Base-by-base conservation (phyloP, 2,797 vertebrate genomes). In the Lycodopsis pacificus region DNA sequence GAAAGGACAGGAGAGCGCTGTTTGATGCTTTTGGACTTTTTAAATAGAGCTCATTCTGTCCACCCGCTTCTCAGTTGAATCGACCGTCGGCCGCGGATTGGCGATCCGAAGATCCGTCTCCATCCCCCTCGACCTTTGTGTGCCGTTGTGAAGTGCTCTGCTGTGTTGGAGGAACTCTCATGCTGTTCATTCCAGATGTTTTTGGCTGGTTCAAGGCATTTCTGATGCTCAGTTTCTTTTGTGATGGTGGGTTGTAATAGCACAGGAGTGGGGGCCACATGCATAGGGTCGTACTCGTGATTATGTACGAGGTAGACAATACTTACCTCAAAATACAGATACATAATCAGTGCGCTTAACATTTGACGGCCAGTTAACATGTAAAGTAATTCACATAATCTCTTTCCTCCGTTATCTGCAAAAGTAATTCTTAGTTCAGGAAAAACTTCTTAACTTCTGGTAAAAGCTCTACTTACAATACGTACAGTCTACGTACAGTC, bases 151-250 rank as follows among this genome's bases (percentile, higher is more conserved):
- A 82, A 78, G 48, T 12, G 15, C 27, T 44, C 59, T 68, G 69
- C 38, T 71, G 22, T 42, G 63, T 44, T 22, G 5, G 27, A 71
- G 4, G 51, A 64, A 63, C n/a, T 68, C 13, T 5, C 15, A 53
- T 1, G 3, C n/a, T 83, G 76, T 51, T 54, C 48, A 32, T 74
- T 36, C 8, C 51, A 19, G 36, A 20, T 69, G 80, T 59, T 83
- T 76, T 86, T 88, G 80, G 70, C 85, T 81, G 83, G 80, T 81
- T 86, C 85, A 82, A 82, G 32, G 56, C 81, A 75, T 59, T 73
- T 20, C 5, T 71, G 61, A 27, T 71, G 38, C 65, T 76, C 36
- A 19, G 40, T 14, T 54, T 65, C 25, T 53, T 38, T 64, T 56
- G 20, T 58, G 11, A 54, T 14, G 3, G 40, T 25, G 4, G 69